These are phyloP conservation scores for Theonella swinhoei DNA, from an alignment of 37 sponge, comb jelly and placozoan genomes.

Conservation along the genomic window DNA sequence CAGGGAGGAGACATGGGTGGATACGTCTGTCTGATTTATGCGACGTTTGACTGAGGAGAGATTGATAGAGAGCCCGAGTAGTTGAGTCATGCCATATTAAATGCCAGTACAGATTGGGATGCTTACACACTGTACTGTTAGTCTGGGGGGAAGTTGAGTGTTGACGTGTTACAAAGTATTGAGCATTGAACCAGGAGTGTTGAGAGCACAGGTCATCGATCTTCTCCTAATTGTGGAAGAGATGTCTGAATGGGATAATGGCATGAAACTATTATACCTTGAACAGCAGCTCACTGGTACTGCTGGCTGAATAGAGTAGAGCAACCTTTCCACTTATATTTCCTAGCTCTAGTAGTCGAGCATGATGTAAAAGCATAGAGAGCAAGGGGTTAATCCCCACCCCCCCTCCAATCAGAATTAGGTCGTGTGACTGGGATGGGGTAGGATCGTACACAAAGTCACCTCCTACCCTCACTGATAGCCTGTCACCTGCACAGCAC, in stretches of 20 bases:
- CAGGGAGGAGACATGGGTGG: too few species aligned
- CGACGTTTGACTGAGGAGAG: too few species aligned
- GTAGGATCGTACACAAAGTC: conserved; percentile 63
- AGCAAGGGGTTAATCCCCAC: conserved; percentile 86
- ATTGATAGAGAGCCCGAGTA: too few species aligned
- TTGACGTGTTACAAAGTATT: conserved; percentile 58
- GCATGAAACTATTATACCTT: conserved; percentile 39
- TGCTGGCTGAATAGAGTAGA: conserved; percentile 67
- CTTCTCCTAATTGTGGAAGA: background rate
- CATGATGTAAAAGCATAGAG: conserved; percentile 74
- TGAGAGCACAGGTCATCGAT: conserved; percentile 28
- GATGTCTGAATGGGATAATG: background rate
- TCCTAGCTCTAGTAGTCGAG: background rate
- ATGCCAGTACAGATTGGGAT: too few species aligned
- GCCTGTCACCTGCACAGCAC: conserved; percentile 61
- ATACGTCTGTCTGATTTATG: too few species aligned
- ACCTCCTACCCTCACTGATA: conserved; percentile 75
- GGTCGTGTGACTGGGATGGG: background rate
- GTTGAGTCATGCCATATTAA: too few species aligned
- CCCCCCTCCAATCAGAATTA: conserved; percentile 83
- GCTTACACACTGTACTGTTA: too few species aligned
- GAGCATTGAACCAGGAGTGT: conserved; percentile 6
- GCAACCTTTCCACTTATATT: conserved; percentile 27
- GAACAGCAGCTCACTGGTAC: conserved; percentile 61
- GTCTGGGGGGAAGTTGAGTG: too few species aligned